phyloP scores from a whole-genome alignment of 2,888 invertebrate species.

The Sinodicranocentrus sp. region DNA sequence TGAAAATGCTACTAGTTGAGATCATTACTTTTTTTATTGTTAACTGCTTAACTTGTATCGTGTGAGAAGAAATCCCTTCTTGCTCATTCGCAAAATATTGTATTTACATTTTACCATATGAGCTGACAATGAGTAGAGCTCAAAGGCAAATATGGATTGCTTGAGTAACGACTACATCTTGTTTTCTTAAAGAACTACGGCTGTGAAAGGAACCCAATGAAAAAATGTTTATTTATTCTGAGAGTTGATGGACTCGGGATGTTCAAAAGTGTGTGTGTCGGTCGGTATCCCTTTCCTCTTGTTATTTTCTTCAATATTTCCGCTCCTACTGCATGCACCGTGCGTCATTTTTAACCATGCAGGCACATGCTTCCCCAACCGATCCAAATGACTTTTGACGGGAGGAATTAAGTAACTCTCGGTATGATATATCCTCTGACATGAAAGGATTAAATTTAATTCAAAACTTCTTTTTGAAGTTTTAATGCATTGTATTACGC shows the following conservation, averaged over 20 bases:
- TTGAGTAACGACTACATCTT: background rate
- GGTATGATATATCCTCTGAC: constrained; percentile 43
- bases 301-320: constrained; percentile 38
- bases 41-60: background rate
- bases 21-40: constrained; percentile 8
- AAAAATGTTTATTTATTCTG: constrained; percentile 75
- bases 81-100: background rate
- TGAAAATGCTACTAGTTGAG: background rate
- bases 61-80: background rate
- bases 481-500: constrained; percentile 44
- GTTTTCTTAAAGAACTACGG: constrained; percentile 39
- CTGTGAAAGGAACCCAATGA: constrained; percentile 37
- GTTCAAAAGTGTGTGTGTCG: constrained; percentile 66
- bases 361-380: constrained; percentile 9
- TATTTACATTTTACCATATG: background rate
- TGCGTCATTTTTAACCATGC: constrained; percentile 11
- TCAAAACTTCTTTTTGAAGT: constrained; percentile 37
- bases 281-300: constrained; percentile 56
- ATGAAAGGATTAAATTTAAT: constrained; percentile 63
- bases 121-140: too few relatives aligned
- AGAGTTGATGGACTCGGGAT: constrained; percentile 73
- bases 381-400: constrained; percentile 36
- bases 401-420: constrained; percentile 14
- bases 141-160: background rate
- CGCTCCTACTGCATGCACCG: constrained; percentile 7